Conservation (phyloP, 2,113 vertebrate genomes). For the Xyrauchen texanus region DNA sequence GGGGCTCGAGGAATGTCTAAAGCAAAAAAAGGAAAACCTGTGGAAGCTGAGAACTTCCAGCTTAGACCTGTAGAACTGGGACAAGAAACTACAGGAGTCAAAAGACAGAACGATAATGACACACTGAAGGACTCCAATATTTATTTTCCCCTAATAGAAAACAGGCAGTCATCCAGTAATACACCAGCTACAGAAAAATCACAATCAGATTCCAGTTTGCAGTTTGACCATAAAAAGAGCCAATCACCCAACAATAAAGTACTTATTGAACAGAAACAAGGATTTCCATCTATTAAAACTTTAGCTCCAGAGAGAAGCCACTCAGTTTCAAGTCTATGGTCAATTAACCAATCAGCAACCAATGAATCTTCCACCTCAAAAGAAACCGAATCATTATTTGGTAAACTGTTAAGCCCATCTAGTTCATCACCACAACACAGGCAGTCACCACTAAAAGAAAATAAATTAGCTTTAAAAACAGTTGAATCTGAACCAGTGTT, state of each 20-base stretch:
- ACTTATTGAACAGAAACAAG: conserved; percentile 14
- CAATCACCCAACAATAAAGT: not conserved
- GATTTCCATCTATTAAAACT: conserved; percentile 12
- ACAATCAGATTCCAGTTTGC: not conserved
- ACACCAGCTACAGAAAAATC: not conserved
- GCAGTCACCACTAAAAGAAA: not conserved
- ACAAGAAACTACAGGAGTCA: no score
- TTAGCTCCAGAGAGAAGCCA: conserved; percentile 7
- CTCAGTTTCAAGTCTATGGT: conserved; percentile 9
- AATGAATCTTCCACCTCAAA: no score
- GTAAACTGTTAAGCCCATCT: no score
- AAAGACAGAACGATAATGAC: no score
- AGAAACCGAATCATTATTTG: no score
- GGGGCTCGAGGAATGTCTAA: not conserved
- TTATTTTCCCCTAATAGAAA: not conserved
- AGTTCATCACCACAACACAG: not conserved
- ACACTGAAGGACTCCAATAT: no score
- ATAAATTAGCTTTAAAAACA: not conserved
- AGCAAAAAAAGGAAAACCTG: not conserved
- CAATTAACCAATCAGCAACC: not conserved
- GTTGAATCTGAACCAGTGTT: not conserved
- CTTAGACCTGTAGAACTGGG: not conserved
- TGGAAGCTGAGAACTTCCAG: not conserved
- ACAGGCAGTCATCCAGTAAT: not conserved
- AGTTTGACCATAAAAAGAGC: conserved; percentile 6